Evolutionary conservation across 2,888 invertebrate species (phyloP).

Genomic region (Incurvaria masculella): DNA sequence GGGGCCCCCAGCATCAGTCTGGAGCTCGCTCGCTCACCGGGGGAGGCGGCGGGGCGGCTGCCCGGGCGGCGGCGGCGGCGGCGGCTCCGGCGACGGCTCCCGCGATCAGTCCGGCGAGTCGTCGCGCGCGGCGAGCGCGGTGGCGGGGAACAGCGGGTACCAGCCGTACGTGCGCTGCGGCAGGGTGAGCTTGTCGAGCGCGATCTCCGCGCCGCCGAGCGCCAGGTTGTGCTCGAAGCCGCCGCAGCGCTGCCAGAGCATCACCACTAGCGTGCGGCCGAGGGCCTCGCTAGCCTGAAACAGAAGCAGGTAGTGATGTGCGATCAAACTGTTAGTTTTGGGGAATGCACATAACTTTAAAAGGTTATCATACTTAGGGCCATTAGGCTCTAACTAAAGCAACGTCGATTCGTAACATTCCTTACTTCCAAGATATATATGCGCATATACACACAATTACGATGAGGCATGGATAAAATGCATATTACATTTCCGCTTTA

Average conservation of each 20-base stretch:
- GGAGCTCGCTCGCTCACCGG: constrained; percentile 53
- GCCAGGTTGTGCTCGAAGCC: constrained; percentile 80
- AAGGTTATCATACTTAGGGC: too few relatives aligned
- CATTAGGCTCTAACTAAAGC: too few relatives aligned
- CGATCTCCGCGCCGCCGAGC: constrained; percentile 83
- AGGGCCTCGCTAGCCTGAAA: constrained; percentile 67
- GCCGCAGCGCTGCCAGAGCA: constrained; percentile 90
- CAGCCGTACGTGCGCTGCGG: constrained; percentile 82
- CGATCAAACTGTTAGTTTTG: too few relatives aligned
- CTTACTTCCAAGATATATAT: too few relatives aligned
- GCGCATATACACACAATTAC: too few relatives aligned
- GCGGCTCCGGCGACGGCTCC: constrained; percentile 33
- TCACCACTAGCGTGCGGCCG: constrained; percentile 80
- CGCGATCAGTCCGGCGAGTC: constrained; percentile 50
- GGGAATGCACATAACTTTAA: too few relatives aligned
- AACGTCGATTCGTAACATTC: too few relatives aligned
- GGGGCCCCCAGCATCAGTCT: constrained; percentile 38
- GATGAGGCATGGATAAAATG: too few relatives aligned
- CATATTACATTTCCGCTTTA: too few relatives aligned
- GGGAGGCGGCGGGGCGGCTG: constrained; percentile 3
- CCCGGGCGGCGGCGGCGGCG: constrained; percentile 34
- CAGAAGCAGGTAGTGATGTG: too few relatives aligned
- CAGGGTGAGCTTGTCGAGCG: constrained; percentile 76
- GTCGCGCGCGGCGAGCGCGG: constrained; percentile 68
- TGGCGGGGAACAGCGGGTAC: constrained; percentile 90